These are phyloP conservation scores for Mesorhabditis belari DNA, from an alignment of 2,888 invertebrate species.

Conservation along the genomic window DNA sequence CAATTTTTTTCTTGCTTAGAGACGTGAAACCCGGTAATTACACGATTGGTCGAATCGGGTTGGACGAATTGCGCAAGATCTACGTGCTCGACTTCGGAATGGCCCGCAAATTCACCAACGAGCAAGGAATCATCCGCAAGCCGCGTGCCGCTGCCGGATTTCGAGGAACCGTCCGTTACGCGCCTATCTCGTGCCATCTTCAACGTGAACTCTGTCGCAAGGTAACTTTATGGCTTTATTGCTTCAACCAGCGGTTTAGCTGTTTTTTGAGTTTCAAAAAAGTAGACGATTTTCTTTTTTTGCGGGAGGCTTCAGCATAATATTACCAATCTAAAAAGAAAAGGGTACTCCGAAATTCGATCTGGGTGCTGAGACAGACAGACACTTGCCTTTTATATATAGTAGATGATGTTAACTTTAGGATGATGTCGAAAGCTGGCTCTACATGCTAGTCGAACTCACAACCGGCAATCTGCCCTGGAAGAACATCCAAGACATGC, in stretches of 20 bases:
- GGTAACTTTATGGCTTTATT: too few species aligned
- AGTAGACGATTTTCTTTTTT: too few species aligned
- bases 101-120: conserved; percentile 34
- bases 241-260: too few species aligned
- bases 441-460: conserved; percentile 40
- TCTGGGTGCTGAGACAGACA: too few species aligned
- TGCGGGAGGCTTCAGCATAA: too few species aligned
- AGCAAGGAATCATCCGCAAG: conserved; percentile 38
- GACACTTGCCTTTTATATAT: too few species aligned
- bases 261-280: too few species aligned
- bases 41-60: conserved; percentile 31
- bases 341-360: too few species aligned
- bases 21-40: conserved; percentile 36
- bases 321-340: too few species aligned
- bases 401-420: conserved; percentile 5
- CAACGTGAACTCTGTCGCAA: conserved; percentile 37
- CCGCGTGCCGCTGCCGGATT: conserved; percentile 46
- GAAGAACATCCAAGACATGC: conserved; percentile 41
- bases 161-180: conserved; percentile 47
- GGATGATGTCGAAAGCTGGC: conserved; percentile 36
- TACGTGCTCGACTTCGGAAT: conserved; percentile 35
- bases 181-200: conserved; percentile 44
- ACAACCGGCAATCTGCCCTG: conserved; percentile 36
- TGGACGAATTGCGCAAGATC: conserved; percentile 29
- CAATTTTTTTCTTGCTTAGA: neutral